phyloP scores from a whole-genome alignment of 37 sponge, comb jelly and placozoan genomes.

The Cladorhizidae sp. region DNA sequence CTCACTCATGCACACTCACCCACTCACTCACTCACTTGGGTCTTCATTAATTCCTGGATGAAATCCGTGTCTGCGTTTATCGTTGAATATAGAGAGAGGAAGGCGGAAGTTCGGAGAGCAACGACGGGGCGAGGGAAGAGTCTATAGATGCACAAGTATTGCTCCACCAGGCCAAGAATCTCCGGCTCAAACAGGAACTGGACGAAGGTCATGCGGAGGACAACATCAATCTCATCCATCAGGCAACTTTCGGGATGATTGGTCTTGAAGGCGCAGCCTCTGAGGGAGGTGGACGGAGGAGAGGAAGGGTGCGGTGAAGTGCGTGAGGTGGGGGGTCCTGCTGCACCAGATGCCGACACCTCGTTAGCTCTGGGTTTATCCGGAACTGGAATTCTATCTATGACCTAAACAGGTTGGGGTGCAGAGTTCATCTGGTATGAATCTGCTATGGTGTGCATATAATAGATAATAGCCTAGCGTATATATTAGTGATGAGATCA shows the following conservation, averaged over 20 bases:
- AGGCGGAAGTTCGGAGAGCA: conserved; percentile 30
- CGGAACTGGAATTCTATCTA: too few species aligned
- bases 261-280: neutral
- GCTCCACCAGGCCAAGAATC: conserved; percentile 54
- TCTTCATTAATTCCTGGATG: conserved; percentile 47
- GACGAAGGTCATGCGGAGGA: conserved; percentile 71
- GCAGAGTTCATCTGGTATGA: too few species aligned
- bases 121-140: conserved; percentile 84
- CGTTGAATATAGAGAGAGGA: conserved; percentile 45
- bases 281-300: too few species aligned
- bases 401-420: too few species aligned
- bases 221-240: conserved; percentile 57
- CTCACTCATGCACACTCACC: too few species aligned
- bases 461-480: too few species aligned
- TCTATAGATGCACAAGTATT: conserved; percentile 60
- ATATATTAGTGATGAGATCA: too few species aligned
- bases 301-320: too few species aligned
- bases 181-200: conserved; percentile 67
- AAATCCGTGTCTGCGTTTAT: conserved; percentile 23
- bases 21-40: conserved; percentile 61
- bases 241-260: neutral
- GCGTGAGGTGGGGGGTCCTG: too few species aligned
- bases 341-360: too few species aligned
- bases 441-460: too few species aligned
- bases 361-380: too few species aligned